phyloP scores from a whole-genome alignment of 2,888 invertebrate species.

The Andrena hattorfiana region DNA sequence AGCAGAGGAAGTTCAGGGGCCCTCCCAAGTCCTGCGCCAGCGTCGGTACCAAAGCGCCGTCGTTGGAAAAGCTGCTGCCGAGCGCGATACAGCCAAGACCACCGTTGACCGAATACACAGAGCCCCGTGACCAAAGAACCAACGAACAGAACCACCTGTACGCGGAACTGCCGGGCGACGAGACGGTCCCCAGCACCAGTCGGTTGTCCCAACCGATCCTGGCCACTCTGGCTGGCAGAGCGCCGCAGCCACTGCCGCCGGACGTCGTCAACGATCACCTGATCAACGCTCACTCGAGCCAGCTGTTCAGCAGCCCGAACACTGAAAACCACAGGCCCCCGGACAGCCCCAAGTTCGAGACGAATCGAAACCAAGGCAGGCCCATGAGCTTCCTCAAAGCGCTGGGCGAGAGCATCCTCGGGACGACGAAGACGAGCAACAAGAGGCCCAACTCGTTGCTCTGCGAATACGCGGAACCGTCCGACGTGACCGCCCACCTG shows the following conservation, averaged over 20 bases:
- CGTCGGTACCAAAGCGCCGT: slow-evolving; percentile 87
- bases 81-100: slow-evolving; percentile 80
- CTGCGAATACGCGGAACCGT: slow-evolving; percentile 87
- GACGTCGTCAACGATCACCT: slow-evolving; percentile 79
- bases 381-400: slow-evolving; percentile 88
- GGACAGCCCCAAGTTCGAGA: slow-evolving; percentile 56
- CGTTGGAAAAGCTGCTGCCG: slow-evolving; percentile 87
- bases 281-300: slow-evolving; percentile 65
- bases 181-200: slow-evolving; percentile 84
- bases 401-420: slow-evolving; percentile 86
- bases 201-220: slow-evolving; percentile 78
- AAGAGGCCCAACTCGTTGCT: slow-evolving; percentile 83
- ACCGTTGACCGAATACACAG: slow-evolving; percentile 85
- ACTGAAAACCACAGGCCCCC: slow-evolving; percentile 47
- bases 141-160: slow-evolving; percentile 87
- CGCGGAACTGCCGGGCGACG: slow-evolving; percentile 87
- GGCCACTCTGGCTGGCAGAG: slow-evolving; percentile 76
- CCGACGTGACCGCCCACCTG: slow-evolving; percentile 86
- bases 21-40: slow-evolving; percentile 86
- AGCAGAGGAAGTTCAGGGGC: slow-evolving; percentile 78
- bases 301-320: slow-evolving; percentile 21
- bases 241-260: slow-evolving; percentile 80
- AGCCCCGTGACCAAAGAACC: slow-evolving; percentile 83
- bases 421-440: slow-evolving; percentile 71
- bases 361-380: slow-evolving; percentile 78